Evolutionary conservation across 2,797 vertebrate genomes (phyloP), one percentile per base, ranked within the genome.

Genomic region (Enteromius fasciolatus): DNA sequence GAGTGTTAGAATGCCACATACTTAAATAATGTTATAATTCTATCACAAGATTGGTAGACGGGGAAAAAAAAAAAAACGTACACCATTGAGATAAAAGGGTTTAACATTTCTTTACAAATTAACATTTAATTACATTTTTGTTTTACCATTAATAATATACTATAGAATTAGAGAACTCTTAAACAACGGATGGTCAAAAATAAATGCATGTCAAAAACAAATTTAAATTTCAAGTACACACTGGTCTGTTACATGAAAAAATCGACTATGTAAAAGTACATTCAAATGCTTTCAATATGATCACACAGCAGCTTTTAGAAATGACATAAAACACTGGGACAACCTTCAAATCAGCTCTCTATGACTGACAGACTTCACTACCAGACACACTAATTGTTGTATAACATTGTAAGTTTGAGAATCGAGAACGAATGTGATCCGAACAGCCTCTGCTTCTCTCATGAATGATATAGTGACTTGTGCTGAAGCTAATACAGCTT

Each of bases 271-370:
- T 48, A 28, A 86, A 86, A 87, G 84, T 91, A 93, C 91, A 92
- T 91, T 92, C 88, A 74, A 90, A 89, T 84, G 85, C 85, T 90
- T 89, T 57, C 23, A 50, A n/a, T 68, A 50, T 54, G n/a, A 86
- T 57, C 44, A 76, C 36, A 84, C 68, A 89, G 84, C 72, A 88
- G 81, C 83, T 84, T 64, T 66, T 81, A 46, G 78, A 73, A 44
- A 82, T 33, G 2, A 50, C 14, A 83, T 74, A 20, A 70, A 74
- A 80, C 73, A 48, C 33, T 12, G 11, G 59, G 39, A 79, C 20
- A 72, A 63, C 54, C 17, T 63, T 72, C 12, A 20, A 20, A 83
- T 70, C 31, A 33, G 31, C 17, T 64, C 10, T 69, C n/a, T 64
- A 25, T 63, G 39, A 57, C 61, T 17, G 25, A 11, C 23, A 54